These are phyloP conservation scores for Pangasianodon hypophthalmus DNA, from an alignment of 2,113 vertebrate genomes.

Conservation along the genomic window DNA sequence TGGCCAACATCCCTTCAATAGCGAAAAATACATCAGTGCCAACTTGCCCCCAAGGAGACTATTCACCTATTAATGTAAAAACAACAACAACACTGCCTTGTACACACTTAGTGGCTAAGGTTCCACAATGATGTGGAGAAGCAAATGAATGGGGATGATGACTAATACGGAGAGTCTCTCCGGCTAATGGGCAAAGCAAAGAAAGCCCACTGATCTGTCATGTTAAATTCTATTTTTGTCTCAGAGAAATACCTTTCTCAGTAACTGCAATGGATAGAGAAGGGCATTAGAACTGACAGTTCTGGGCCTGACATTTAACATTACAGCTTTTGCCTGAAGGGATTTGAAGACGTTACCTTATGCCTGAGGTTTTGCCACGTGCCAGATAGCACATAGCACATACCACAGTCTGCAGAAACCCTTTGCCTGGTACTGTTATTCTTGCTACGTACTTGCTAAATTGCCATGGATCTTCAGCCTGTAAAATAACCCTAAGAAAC, in stretches of 20 bases:
- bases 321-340: not conserved
- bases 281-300: slow-evolving; percentile 3
- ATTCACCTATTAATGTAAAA: slow-evolving; percentile 10
- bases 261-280: not conserved
- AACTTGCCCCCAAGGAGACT: too few species aligned
- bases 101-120: slow-evolving; percentile 2
- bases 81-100: not conserved
- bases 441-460: not conserved
- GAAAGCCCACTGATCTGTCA: not conserved
- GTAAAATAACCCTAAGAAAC: not conserved
- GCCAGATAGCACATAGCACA: not conserved
- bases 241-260: not conserved
- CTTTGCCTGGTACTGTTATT: slow-evolving; percentile 11
- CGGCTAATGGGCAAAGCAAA: slow-evolving; percentile 2
- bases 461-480: slow-evolving; percentile 7
- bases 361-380: not conserved
- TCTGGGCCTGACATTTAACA: slow-evolving; percentile 1
- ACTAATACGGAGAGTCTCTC: not conserved
- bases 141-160: not conserved
- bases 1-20: slow-evolving; percentile 8
- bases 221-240: slow-evolving; percentile 14
- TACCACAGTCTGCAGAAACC: not conserved
- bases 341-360: not conserved
- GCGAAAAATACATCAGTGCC: not conserved
- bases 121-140: not conserved